Evolutionary conservation across 2,888 invertebrate genomes (phyloP), one percentile per base, ranked within the genome.

Genomic region (Eupeodes latifasciatus): DNA sequence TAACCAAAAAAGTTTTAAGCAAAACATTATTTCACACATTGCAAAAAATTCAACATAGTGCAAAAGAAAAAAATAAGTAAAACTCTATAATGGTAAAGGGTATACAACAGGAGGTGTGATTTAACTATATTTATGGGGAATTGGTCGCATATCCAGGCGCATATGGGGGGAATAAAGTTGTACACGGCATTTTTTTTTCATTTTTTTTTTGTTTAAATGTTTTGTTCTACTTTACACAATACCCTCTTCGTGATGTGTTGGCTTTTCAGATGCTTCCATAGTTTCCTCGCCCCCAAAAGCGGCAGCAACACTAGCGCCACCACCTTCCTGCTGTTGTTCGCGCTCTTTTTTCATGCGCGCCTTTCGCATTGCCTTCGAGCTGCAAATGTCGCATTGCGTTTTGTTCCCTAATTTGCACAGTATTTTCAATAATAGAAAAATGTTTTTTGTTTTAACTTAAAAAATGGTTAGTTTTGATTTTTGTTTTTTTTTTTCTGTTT

Each of bases 331-430:
- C 91, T 92, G 94, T 91, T 93, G 93, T 89, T 94, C 94, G 84
- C 94, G 94, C 93, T 95, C 94, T 93, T 96, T 96, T 95, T 96
- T 96, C 93, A 95, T 94, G 89, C 95, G 94, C 91, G 95, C 94
- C 94, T 95, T 97, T 94, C 96, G 96, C 94, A 95, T 94, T 91
- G 95, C 95, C 94, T 96, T 96, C 91, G 96, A 95, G 94, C 95
- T 96, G 95, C 97, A 97, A 94, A 96, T 95, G 94, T 97, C 97
- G 94, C 97, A 97, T 94, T 97, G 95, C 92, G 97, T 97, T 96
- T 96, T 97, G 96, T 97, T 97, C 97, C 97, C 97, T 97, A 96
- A 89, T 91, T 88, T 76, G 83, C 87, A 79, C 59, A 89, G 69
- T 59, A 90, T 71, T 89, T 90, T 89, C 83, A 82, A 84, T 84